Evolutionary conservation across 1,140 invertebrate species (phyloP), one percentile per base, ranked within the genome.

Genomic region (Alviniconcha marisindica): DNA sequence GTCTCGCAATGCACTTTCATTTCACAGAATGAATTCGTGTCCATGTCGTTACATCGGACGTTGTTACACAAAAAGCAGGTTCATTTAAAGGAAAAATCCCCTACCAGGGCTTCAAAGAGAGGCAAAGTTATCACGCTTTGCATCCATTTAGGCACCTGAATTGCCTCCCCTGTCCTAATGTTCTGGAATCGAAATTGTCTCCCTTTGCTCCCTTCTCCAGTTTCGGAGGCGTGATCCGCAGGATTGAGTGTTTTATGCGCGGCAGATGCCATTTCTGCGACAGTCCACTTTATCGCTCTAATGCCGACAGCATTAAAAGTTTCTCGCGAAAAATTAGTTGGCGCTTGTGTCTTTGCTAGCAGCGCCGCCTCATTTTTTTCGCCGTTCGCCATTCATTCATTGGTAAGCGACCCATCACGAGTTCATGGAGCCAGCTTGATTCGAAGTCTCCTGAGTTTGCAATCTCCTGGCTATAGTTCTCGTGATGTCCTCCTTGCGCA

Each of bases 231-330:
- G 31, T 78, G 51, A 69, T 40, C 56, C n/a, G 60, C 5, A 69
- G 78, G 78, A 80, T 80, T 66, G 78, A 80, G 78, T 80, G 78
- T 80, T 80, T 80, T 80, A 80, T 80, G 78, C 56, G 56, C n/a
- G 78, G 56, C 78, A 80, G 78, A 80, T 80, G 78, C 78, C 78
- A 80, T 80, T 60, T 40, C 36, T 31, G 31, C 28, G 78, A 80
- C 78, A 80, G 78, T 31, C 78, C 78, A 80, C 78, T 80, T 80
- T 80, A 80, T 80, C 78, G 78, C 78, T 80, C 78, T 66, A 80
- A 80, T 80, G 78, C 78, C 60, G 36, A 40, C 78, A 80, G 78
- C 78, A 80, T 80, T 80, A 80, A 80, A 80, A 80, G 78, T 80
- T 80, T 69, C 56, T 54, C 60, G 78, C 78, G 78, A 80, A 80